Evolutionary conservation across 2,888 invertebrate species (phyloP), one percentile per base, ranked within the genome.

Genomic region (Caradrina kadenii): DNA sequence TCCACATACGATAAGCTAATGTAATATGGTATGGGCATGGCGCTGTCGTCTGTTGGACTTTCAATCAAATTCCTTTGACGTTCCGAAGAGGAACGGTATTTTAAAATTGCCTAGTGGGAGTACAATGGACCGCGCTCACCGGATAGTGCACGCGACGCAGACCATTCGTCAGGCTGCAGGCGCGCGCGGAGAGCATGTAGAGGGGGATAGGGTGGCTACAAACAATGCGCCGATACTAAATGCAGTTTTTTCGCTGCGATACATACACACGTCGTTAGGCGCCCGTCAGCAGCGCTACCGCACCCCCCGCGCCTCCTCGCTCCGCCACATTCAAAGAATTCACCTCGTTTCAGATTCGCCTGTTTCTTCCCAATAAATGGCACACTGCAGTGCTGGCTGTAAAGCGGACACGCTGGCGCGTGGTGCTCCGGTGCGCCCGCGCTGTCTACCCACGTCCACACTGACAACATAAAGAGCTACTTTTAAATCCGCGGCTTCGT

Each of bases 181-280:
- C 22, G 42, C 15, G 31, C 11, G 55, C 2, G 17, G 5, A 15
- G 11, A 1, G 11, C 21, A 22, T 7, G 60, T 26, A 60, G 4
- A 2, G 15, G 0, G 50, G 1, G 10, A 0, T 0, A 7, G 39
- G 39, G 6, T 15, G 26, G 50, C 26, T 35, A 53, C 35, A 31
- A n/a, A 42, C 49, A 42, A 31, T 39, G 10, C 31, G 60, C 45
- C 48, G 39, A 60, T 70, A 63, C 77, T 74, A 60, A 70, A 76
- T 76, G 73, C 63, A 70, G 35, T 76, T 80, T 76, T 73, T 61
- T 48, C 39, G 39, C 62, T 53, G 45, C 45, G 64, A 73, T 66
- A 62, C 76, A 72, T 74, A 52, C 72, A 67, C 65, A 68, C 67
- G 60, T 74, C 74, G 67, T 72, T 60, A 76, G 63, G 31, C 53